Percentiles rank a stretch among this genome's conserved stretches.
Conservation (phyloP, 2,888 invertebrate genomes). For the Caenorhabditis zanzibari region DNA sequence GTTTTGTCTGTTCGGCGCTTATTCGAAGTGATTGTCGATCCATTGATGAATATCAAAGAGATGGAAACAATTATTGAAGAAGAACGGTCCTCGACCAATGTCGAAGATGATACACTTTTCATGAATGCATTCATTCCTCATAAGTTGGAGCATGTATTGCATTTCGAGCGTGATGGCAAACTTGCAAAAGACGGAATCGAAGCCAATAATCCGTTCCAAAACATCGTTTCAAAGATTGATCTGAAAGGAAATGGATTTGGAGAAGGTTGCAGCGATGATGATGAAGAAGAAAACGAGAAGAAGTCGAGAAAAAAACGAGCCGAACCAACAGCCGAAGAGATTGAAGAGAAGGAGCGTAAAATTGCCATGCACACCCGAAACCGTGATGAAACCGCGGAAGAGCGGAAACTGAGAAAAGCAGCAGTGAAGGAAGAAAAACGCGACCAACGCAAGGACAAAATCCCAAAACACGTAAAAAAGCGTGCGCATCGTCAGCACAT, state of each 20-base stretch:
- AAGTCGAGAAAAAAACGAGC: constrained; percentile 64
- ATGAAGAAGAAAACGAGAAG: constrained; percentile 60
- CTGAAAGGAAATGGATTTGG: constrained; percentile 88
- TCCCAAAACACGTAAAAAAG: constrained; percentile 95
- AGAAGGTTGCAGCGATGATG: constrained; percentile 18
- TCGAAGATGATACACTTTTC: constrained; percentile 87
- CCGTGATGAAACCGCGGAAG: constrained; percentile 72
- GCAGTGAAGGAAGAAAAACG: constrained; percentile 92
- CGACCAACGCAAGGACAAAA: constrained; percentile 92
- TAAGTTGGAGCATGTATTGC: constrained; percentile 90
- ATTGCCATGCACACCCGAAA: constrained; percentile 67
- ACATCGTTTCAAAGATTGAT: constrained; percentile 89
- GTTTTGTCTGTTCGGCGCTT: constrained; percentile 93
- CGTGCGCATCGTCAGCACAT: constrained; percentile 87
- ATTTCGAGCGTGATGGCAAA: constrained; percentile 88
- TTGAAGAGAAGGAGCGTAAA: constrained; percentile 65
- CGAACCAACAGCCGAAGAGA: constrained; percentile 63
- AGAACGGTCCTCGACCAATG: constrained; percentile 32
- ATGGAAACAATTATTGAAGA: constrained; percentile 73
- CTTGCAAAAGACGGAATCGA: constrained; percentile 88
- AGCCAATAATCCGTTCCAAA: constrained; percentile 88
- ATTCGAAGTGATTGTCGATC: constrained; percentile 97
- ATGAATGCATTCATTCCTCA: constrained; percentile 91
- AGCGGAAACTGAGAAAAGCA: constrained; percentile 88
- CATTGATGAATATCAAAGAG: constrained; percentile 87